These are phyloP conservation scores for Drosophila repletoides DNA, from an alignment of 1,140 invertebrate species.

Conservation along the genomic window DNA sequence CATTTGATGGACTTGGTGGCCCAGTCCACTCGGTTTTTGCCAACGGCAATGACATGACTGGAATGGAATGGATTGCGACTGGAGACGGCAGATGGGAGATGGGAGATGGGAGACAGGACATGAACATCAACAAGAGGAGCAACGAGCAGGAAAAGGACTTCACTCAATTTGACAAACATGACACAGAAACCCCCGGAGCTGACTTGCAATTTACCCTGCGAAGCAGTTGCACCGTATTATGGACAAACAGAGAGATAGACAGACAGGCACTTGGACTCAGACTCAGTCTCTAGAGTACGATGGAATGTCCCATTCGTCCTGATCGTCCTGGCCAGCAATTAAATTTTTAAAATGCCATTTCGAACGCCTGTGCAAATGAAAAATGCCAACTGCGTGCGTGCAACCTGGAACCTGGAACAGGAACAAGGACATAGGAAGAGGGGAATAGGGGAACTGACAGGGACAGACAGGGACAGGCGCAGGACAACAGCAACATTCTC, in stretches of 20 bases:
- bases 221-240: conserved; percentile 48
- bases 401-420: not conserved
- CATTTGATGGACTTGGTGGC: conserved; percentile 21
- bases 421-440: no score
- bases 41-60: conserved; percentile 5
- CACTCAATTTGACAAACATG: conserved; percentile 77
- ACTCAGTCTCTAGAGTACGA: no score
- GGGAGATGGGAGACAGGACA: conserved; percentile 14
- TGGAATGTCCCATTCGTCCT: not conserved
- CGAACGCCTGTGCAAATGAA: conserved; percentile 50
- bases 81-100: no score
- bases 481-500: conserved; percentile 38
- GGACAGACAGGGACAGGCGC: conserved; percentile 7
- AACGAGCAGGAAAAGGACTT: conserved; percentile 42
- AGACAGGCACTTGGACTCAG: conserved; percentile 3
- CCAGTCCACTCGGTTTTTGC: not conserved
- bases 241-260: conserved; percentile 48
- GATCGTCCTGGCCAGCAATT: conserved; percentile 37
- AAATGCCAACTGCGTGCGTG: conserved; percentile 43
- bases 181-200: conserved; percentile 61
- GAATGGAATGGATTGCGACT: conserved; percentile 11
- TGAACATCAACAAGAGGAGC: conserved; percentile 35
- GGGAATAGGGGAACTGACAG: conserved; percentile 9
- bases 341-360: conserved; percentile 77
- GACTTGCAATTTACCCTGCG: conserved; percentile 52